Percentiles rank a stretch among this genome's conserved stretches.
Evolutionary conservation across 2,113 vertebrate genomes (phyloP).

Genomic region (Aegypius monachus): DNA sequence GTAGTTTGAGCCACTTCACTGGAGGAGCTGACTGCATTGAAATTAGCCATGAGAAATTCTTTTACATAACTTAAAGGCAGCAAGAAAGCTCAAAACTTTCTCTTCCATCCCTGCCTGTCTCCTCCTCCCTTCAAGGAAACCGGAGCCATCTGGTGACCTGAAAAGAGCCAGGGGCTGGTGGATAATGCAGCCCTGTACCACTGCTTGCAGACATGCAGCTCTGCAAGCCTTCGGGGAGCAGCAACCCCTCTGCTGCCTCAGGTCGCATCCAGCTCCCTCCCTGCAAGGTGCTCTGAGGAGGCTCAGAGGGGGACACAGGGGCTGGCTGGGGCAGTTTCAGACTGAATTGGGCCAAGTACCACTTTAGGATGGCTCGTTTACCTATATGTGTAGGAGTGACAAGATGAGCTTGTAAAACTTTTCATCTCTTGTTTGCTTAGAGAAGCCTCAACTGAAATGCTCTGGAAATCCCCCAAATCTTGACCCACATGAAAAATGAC

Average conservation of each 20-base stretch:
- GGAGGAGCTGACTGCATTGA: background rate
- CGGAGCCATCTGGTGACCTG: background rate
- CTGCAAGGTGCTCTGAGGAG: background rate
- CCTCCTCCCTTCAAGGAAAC: background rate
- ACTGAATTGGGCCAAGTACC: background rate
- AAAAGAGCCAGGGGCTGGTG: background rate
- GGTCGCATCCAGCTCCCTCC: background rate
- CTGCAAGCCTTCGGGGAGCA: background rate
- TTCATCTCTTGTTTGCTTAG: background rate
- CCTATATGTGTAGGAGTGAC: background rate
- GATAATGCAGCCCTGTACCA: background rate
- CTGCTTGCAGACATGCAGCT: background rate
- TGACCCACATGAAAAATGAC: background rate
- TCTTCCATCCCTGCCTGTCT: background rate
- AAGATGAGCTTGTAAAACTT: background rate
- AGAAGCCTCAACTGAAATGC: background rate
- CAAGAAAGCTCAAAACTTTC: background rate
- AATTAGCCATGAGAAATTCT: background rate
- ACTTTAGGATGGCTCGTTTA: fast-evolving
- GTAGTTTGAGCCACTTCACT: background rate
- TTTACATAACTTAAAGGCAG: background rate
- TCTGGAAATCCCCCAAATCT: background rate
- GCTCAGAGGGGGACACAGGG: background rate
- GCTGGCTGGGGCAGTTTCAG: background rate
- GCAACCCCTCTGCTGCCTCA: background rate